phyloP scores from a whole-genome alignment of 2,888 invertebrate species.

The Timema podura region DNA sequence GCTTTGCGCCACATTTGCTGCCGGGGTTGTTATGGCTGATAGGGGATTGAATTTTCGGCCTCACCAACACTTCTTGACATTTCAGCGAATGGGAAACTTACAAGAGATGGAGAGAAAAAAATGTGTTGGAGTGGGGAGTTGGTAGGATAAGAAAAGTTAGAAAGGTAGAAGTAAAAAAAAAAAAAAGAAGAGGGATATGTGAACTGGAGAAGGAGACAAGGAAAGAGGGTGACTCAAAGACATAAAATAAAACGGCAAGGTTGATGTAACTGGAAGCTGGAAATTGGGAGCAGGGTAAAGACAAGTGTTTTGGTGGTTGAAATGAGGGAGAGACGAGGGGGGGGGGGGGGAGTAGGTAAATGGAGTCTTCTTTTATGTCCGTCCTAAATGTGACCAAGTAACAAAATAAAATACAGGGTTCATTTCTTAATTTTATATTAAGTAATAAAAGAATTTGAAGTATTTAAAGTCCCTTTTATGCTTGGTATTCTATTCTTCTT shows the following conservation, averaged over 20 bases:
- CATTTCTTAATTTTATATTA: slow-evolving; percentile 9
- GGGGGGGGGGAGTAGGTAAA: neutral
- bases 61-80: slow-evolving; percentile 29
- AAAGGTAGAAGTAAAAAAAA: neutral
- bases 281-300: slow-evolving; percentile 11
- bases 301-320: slow-evolving; percentile 9
- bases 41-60: slow-evolving; percentile 26
- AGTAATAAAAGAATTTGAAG: no score
- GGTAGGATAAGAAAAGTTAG: slow-evolving; percentile 9
- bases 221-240: slow-evolving; percentile 20
- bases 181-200: neutral
- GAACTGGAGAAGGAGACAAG: slow-evolving; percentile 19
- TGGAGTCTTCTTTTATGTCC: neutral
- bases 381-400: slow-evolving; percentile 10
- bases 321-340: slow-evolving; percentile 9
- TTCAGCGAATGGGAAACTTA: slow-evolving; percentile 25
- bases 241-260: slow-evolving; percentile 24
- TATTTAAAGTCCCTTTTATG: no score
- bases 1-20: slow-evolving; percentile 25
- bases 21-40: slow-evolving; percentile 28
- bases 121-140: no score
- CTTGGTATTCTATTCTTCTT: no score
- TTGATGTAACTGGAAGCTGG: slow-evolving; percentile 16
- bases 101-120: neutral
- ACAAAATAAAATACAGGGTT: neutral